Evolutionary conservation across 2,113 vertebrate genomes (phyloP).

Genomic region (Notiomystis cincta): DNA sequence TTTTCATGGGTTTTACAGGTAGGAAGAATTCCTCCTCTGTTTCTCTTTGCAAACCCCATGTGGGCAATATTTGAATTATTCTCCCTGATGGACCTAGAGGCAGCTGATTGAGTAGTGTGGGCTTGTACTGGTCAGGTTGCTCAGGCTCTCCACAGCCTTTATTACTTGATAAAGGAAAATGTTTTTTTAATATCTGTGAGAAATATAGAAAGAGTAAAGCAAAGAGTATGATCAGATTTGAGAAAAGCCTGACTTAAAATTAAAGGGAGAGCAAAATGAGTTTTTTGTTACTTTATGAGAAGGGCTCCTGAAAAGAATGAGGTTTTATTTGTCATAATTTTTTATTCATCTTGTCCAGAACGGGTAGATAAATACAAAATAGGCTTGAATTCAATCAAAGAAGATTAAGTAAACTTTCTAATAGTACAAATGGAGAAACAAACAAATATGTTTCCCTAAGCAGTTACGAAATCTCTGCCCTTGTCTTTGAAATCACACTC

Average conservation of each 20-base stretch:
- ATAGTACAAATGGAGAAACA: fast-evolving
- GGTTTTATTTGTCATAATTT: neutral
- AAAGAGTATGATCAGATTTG: neutral
- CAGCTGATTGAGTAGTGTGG: neutral
- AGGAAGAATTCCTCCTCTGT: neutral
- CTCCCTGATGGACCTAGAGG: neutral
- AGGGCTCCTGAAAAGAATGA: neutral
- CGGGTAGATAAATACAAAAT: neutral
- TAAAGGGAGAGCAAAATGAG: neutral
- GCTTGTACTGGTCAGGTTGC: neutral
- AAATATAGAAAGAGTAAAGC: neutral
- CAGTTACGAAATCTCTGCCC: neutral
- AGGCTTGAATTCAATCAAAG: neutral
- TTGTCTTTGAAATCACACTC: neutral
- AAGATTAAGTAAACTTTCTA: neutral
- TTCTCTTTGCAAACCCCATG: neutral
- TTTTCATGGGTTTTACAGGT: neutral
- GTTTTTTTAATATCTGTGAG: neutral
- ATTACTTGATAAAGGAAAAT: neutral
- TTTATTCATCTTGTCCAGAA: neutral
- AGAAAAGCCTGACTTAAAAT: neutral
- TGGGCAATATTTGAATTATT: neutral
- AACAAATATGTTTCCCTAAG: neutral
- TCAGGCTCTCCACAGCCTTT: neutral
- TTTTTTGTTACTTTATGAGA: neutral